Evolutionary conservation across 2,797 vertebrate species (phyloP).

Genomic region (Diplodus puntazzo): DNA sequence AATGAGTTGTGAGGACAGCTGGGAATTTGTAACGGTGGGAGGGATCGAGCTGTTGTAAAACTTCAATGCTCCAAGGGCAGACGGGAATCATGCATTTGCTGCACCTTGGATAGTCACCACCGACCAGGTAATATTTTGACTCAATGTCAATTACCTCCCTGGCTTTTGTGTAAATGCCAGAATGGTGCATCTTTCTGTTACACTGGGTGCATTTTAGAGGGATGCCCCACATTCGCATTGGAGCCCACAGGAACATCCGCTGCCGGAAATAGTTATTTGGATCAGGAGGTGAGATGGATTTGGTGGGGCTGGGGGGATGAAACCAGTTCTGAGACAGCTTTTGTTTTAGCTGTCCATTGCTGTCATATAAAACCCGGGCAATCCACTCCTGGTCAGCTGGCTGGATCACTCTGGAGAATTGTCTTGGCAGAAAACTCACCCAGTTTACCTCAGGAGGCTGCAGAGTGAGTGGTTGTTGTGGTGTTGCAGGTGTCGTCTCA

Average conservation of each 20-base stretch:
- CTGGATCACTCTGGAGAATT: neutral
- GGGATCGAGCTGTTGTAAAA: neutral
- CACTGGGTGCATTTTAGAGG: neutral
- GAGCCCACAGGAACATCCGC: neutral
- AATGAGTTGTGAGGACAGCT: neutral
- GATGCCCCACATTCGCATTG: slow-evolving; percentile 2
- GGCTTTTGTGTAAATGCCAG: neutral
- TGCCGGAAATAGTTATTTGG: neutral
- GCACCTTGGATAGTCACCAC: neutral
- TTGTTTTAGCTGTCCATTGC: neutral
- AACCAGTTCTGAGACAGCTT: neutral
- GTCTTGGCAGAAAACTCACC: neutral
- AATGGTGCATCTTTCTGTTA: neutral
- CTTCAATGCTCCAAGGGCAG: neutral
- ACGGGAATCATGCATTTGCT: neutral
- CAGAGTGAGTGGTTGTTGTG: neutral
- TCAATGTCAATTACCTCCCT: neutral
- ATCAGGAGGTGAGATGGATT: neutral
- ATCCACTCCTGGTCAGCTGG: neutral
- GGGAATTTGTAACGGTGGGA: neutral
- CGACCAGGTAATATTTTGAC: neutral
- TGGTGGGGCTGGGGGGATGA: neutral
- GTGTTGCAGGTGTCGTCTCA: neutral
- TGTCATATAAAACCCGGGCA: neutral
- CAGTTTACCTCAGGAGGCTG: neutral